Base-by-base conservation (phyloP, 2,888 invertebrate species). In the Theodoxus fluviatilis region DNA sequence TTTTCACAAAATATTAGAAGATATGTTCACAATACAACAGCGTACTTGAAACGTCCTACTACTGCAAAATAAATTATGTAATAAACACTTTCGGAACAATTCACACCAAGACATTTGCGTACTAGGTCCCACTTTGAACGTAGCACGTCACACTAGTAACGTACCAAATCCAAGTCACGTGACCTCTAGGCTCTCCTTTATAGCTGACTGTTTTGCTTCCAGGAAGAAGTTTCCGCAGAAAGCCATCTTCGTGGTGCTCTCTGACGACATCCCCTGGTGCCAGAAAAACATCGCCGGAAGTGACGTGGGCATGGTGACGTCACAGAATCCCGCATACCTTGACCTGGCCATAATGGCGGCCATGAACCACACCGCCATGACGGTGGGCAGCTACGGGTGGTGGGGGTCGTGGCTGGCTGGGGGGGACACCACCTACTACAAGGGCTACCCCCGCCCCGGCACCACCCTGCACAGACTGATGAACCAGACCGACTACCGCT, bases 341-440 rank as follows among this genome's bases (percentile, higher is more conserved):
- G 75, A 75, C 55, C 52, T 75, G 47, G 75, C 75, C 2, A 69
- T 75, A 31, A 31, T 76, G 49, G 63, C 72, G 7, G 35, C 69
- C 31, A 69, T 75, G 47, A 75, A 75, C 55, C 89, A 90, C 79
- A 87, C 88, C 28, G 89, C 90, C 28, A 74, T 81, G 7, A 78
- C 80, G 2, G 69, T 76, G 18, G 81, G 81, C 3, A 80, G 78
- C 9, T 81, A 73, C 71, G 80, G 81, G 3, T 81, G 79, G 76
- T 81, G 81, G 81, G 69, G 74, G 7, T 80, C 75, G 2, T 81
- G 78, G 73, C 64, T 81, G 47, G 74, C 78, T 4, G 78, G 79
- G 1, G 81, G 81, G 7, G 68, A 75, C 12, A 75, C 74, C 25
- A 65, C 72, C 9, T 75, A 73, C 49, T 72, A 69, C 37, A 69